These are phyloP conservation scores for Trematocara variabile DNA, from an alignment of 2,113 vertebrate genomes.

Conservation along the genomic window DNA sequence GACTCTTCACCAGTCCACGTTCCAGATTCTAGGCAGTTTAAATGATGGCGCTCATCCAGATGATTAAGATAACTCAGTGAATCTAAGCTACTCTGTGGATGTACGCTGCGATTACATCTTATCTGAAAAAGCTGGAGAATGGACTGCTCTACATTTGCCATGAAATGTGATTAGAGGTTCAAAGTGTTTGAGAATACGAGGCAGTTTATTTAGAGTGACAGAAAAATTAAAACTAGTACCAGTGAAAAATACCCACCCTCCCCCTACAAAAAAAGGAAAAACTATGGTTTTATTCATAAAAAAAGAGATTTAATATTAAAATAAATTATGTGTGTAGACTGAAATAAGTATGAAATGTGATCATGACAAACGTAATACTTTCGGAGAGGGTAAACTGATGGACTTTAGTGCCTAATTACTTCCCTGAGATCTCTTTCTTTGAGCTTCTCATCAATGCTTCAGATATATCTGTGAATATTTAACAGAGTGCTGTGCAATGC, in stretches of 20 bases:
- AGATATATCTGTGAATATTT: slow-evolving; percentile 63
- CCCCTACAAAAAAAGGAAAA: not conserved
- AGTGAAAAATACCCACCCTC: not conserved
- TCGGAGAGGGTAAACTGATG: not conserved
- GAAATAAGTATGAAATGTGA: not conserved
- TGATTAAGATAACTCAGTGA: not conserved
- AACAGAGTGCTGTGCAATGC: slow-evolving; percentile 56
- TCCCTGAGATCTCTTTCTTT: slow-evolving; percentile 41
- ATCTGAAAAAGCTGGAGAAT: not conserved
- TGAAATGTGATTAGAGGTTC: not conserved
- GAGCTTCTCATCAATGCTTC: slow-evolving; percentile 42
- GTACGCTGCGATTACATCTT: not conserved
- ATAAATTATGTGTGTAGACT: not conserved
- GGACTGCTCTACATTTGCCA: not conserved
- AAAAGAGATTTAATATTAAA: not conserved
- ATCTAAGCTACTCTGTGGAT: not conserved
- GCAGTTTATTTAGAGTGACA: not conserved
- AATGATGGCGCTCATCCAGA: not conserved
- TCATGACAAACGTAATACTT: not conserved
- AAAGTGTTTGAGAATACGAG: not conserved
- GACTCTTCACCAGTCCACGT: not conserved
- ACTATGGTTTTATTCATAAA: not conserved
- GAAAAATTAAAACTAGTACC: not conserved
- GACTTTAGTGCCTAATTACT: slow-evolving; percentile 32
- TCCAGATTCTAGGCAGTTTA: not conserved